Evolutionary conservation across 23 tunicate genomes (phyloP), one percentile per base, ranked within the genome.

Genomic region (Pegea sp.): DNA sequence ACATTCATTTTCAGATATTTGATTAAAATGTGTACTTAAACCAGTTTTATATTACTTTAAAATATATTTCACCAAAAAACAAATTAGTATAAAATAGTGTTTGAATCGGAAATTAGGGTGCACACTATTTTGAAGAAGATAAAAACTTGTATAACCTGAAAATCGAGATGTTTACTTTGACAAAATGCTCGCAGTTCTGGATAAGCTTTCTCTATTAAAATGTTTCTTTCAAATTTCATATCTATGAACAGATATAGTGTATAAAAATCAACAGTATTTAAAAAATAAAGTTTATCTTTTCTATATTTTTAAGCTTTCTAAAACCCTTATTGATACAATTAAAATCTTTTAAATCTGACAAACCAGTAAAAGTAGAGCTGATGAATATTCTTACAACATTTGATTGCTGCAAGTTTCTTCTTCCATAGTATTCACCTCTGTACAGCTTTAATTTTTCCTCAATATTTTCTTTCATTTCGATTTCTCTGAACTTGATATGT

Each of bases 301-400:
- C n/a, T n/a, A n/a, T n/a, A n/a, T 38, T 38, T 38, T 38, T 38
- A 11, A 38, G 16, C 46, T 38, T 16, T 8, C 11, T 8, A 8
- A 8, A 22, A 5, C 5, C 24, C 60, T 56, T 24, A 23, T 56
- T n/a, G 42, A 5, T 8, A 7, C 8, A 23, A 13, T 25, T 25
- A 20, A 52, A 20, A 52, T 5, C 4, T 30, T 8, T 26, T 5
- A 6, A 26, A 3, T 11, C 34, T 28, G 46, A 21, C 52, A 24
- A 26, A 80, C 93, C 93, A 30, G 93, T 56, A 66, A 80, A 80
- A 3, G 93, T 80, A 3, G 93, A 80, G 51, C 93, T 80, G 42
- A 80, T 26, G 49, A 80, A 80, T 1, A 80, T 55, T 16, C 93
- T 51, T 1, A 80, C 66, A 46, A 71, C 61, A 49, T 80, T 80